Conservation (phyloP, 2,797 vertebrate species). For the Anabacerthia variegaticeps region DNA sequence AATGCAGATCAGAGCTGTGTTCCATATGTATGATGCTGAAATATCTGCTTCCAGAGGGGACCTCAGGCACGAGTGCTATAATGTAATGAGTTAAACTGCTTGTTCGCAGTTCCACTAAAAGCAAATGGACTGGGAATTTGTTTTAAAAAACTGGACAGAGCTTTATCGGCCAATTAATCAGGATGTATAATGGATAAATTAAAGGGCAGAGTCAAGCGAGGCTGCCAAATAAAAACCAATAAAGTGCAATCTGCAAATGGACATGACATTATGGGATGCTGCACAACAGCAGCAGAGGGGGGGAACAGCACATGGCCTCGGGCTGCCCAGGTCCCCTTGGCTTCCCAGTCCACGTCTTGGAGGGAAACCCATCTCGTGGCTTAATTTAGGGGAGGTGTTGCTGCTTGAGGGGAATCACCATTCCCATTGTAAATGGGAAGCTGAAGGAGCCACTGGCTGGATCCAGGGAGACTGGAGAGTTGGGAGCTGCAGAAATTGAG, state of each 20-base stretch:
- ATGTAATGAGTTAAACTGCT: conserved; percentile 41
- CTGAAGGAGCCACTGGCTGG: accelerated
- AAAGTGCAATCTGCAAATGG: conserved; percentile 54
- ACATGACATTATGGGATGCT: conserved; percentile 39
- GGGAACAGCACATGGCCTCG: accelerated
- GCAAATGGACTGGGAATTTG: conserved; percentile 67
- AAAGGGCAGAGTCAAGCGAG: conserved; percentile 61
- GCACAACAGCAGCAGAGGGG: background rate
- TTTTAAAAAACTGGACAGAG: conserved; percentile 63
- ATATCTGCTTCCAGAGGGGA: background rate
- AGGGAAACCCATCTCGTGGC: background rate
- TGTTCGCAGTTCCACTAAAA: conserved; percentile 52
- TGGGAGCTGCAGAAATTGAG: background rate
- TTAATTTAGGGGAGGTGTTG: background rate
- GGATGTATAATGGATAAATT: conserved; percentile 69
- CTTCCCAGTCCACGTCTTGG: background rate
- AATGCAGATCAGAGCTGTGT: background rate
- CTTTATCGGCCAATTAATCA: conserved; percentile 72
- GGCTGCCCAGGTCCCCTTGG: background rate
- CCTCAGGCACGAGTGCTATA: background rate
- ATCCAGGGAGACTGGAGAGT: background rate
- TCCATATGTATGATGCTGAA: conserved; percentile 40
- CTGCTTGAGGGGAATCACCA: background rate
- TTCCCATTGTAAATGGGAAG: background rate
- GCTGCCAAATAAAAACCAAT: conserved; percentile 67